These are phyloP conservation scores for Halichoeres trimaculatus DNA, from an alignment of 2,113 vertebrate genomes.

Conservation along the genomic window DNA sequence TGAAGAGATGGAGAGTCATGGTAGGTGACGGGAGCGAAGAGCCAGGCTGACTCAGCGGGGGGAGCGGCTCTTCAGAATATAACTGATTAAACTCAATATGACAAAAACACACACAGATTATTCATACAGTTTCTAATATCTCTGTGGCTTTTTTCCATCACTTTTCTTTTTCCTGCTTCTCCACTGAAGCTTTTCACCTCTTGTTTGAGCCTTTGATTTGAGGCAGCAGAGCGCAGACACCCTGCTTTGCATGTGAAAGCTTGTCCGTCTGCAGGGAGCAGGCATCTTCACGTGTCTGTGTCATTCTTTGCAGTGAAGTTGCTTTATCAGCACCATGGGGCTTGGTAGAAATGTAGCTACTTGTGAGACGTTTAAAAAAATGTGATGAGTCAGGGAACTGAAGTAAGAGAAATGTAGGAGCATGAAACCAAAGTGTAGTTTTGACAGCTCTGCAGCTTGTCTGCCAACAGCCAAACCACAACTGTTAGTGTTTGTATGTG, in stretches of 20 bases:
- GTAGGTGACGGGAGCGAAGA: constrained; percentile 9
- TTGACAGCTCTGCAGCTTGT: not conserved
- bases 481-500: not conserved
- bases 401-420: not conserved
- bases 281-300: not conserved
- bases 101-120: not conserved
- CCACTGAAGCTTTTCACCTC: not conserved
- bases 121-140: not conserved
- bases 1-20: constrained; percentile 9
- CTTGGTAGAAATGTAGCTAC: not conserved
- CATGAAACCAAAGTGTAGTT: not conserved
- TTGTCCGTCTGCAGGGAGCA: constrained; percentile 1
- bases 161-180: not conserved
- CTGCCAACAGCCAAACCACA: constrained; percentile 23
- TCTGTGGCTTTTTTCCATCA: not conserved
- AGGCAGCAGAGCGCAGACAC: not conserved
- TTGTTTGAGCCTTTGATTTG: not conserved
- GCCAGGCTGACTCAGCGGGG: constrained; percentile 17
- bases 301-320: not conserved
- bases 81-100: not conserved
- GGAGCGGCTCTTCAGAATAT: not conserved
- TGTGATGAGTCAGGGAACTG: not conserved
- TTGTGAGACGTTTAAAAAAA: not conserved
- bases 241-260: constrained; percentile 37
- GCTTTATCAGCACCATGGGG: not conserved